A percentile compares a stretch with the other conserved stretches of the same genome.
These are phyloP conservation scores for Rhinichthys osculus DNA, from an alignment of 2,797 vertebrate genomes.

Conservation along the genomic window DNA sequence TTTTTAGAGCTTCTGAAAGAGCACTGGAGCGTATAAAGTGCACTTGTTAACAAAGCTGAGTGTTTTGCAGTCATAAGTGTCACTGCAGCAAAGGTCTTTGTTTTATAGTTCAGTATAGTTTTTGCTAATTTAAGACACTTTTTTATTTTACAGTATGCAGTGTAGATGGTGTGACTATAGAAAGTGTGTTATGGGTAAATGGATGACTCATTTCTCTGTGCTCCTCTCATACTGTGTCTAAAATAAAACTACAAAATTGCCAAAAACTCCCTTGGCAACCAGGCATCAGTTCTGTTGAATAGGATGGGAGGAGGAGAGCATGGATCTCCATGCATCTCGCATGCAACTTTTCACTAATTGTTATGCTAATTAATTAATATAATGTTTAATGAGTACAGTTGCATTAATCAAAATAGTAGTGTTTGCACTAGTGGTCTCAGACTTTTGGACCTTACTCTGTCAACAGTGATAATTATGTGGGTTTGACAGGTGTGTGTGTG, in stretches of 20 bases:
- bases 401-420: background rate
- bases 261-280: background rate
- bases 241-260: background rate
- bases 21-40: background rate
- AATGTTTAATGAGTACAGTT: background rate
- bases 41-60: background rate
- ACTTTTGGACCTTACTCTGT: background rate
- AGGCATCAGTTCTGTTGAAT: background rate
- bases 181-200: conserved; percentile 12
- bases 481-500: background rate
- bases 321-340: background rate
- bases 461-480: background rate
- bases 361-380: background rate
- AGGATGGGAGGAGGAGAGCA: background rate
- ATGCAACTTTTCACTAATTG: background rate
- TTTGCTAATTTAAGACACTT: background rate
- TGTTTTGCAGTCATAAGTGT: background rate
- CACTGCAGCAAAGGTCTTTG: background rate
- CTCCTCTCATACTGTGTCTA: background rate
- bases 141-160: background rate
- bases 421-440: background rate
- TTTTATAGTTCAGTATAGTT: conserved; percentile 2
- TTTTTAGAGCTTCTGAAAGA: conserved; percentile 4
- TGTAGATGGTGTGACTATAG: conserved; percentile 3
- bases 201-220: background rate